These are phyloP conservation scores for Carassius auratus DNA, from an alignment of 2,113 vertebrate genomes.

Conservation along the genomic window DNA sequence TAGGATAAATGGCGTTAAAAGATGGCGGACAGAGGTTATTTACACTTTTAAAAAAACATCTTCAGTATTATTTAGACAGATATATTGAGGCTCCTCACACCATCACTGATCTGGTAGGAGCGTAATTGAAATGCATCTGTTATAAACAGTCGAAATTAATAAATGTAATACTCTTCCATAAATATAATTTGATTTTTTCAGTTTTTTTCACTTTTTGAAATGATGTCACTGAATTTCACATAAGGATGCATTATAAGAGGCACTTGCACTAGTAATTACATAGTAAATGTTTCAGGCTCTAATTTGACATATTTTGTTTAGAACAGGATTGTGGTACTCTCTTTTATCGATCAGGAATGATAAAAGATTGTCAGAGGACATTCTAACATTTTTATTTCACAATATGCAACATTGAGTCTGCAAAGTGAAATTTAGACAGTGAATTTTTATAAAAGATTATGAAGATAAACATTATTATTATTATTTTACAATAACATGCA, in stretches of 20 bases:
- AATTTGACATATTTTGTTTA: neutral
- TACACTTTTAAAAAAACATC: constrained; percentile 61
- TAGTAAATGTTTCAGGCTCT: neutral
- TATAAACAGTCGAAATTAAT: neutral
- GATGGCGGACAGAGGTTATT: constrained; percentile 58
- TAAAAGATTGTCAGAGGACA: too few species aligned
- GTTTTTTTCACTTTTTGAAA: neutral
- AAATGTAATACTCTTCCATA: constrained; percentile 14
- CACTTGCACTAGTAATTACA: neutral
- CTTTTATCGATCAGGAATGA: neutral
- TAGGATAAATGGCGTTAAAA: constrained; percentile 66
- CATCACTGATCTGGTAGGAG: constrained; percentile 29
- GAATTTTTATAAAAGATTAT: too few species aligned
- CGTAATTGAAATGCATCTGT: constrained; percentile 46
- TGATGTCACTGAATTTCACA: neutral
- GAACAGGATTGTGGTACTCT: neutral
- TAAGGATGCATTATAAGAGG: neutral
- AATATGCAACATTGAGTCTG: too few species aligned
- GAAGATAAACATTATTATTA: too few species aligned
- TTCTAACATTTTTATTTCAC: too few species aligned
- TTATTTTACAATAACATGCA: neutral
- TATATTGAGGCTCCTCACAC: constrained; percentile 41
- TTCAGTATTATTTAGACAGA: constrained; percentile 50
- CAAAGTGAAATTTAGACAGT: too few species aligned
- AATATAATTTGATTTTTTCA: neutral